Base-by-base conservation (phyloP, 2,888 invertebrate species). In the Ernsta delagoae region DNA sequence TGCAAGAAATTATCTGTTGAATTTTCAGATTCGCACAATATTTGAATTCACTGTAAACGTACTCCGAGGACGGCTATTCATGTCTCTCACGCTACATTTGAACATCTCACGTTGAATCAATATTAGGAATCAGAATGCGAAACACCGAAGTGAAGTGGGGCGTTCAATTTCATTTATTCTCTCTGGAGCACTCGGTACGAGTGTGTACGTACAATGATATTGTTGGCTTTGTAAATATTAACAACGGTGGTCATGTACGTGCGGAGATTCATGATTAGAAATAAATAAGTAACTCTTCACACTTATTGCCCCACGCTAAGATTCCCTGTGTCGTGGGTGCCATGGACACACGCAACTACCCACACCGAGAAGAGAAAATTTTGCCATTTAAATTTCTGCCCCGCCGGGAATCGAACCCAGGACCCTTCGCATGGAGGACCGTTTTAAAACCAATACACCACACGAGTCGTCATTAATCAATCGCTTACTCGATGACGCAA, bases 181-280 rank as follows among this genome's bases (percentile, higher is more conserved):
- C 24, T 45, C 59, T 24, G 50, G 24, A 61, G 24, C 34, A 48
- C 34, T 48, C 12, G 36, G 36, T 36, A 36, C 36, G 4, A 36
- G 36, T 36, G 5, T 48, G 39, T 39, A 59, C n/a, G 5, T 70
- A 50, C 43, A 59, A 57, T 63, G 59, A 67, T 54, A 67, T 67
- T 60, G 65, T 63, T 39, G 48, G 60, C 50, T 64, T 53, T 60
- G 39, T 61, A 64, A 64, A 70, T 60, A 70, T 71, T 59, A 64
- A 62, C 50, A 65, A 59, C 60, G 45, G 57, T 65, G 61, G 65
- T 71, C 65, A 65, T 65, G 64, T 60, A 68, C 60, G 50, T 67
- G 50, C 39, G 54, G 50, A 54, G 39, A 62, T 70, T 60, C 59
- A 59, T 56, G 68, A 65, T 68, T 59, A 59, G n/a, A n/a, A n/a